Conservation (phyloP, 2,797 vertebrate genomes). For the Mus caroli region DNA sequence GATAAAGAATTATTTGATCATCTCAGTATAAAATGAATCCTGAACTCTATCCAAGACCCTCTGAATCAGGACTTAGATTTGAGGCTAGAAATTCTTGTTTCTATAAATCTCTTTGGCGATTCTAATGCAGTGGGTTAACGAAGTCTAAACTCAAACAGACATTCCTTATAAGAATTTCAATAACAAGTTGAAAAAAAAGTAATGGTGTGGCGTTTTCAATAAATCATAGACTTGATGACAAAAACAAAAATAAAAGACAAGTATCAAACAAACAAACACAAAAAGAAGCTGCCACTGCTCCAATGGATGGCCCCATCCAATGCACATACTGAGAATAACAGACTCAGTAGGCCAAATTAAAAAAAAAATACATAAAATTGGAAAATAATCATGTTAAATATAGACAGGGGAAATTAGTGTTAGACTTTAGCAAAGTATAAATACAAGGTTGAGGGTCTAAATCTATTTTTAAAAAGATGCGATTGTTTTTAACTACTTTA, state of each 20-base stretch:
- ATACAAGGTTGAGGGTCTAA: neutral
- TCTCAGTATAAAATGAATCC: neutral
- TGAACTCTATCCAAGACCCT: neutral
- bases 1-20: conserved; percentile 13
- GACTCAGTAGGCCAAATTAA: neutral
- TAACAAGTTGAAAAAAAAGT: neutral
- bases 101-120: neutral
- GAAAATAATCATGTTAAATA: neutral
- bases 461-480: neutral
- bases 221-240: neutral
- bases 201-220: neutral
- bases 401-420: neutral
- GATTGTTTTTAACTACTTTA: neutral
- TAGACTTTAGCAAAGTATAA: neutral
- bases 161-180: neutral
- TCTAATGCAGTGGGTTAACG: neutral
- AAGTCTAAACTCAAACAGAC: neutral
- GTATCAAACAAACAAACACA: no score
- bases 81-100: neutral
- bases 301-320: neutral
- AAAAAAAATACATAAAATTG: neutral
- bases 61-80: neutral
- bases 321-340: neutral
- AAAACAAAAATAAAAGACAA: neutral
- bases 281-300: neutral